phyloP scores from a whole-genome alignment of 2,113 vertebrate genomes.

The Microtus pennsylvanicus region DNA sequence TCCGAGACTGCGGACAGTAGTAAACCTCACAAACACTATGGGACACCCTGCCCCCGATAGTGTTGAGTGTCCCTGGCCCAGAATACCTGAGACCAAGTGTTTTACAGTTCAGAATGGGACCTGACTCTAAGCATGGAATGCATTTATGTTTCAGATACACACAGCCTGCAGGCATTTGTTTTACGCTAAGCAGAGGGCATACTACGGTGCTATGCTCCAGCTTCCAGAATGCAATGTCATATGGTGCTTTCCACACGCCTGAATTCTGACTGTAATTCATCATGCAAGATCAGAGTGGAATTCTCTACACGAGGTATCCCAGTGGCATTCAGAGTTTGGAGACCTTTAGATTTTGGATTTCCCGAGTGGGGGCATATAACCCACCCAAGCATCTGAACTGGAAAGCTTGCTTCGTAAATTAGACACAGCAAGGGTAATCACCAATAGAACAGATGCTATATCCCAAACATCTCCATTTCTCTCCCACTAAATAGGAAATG shows the following conservation, averaged over 20 bases:
- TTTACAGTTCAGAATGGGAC: neutral
- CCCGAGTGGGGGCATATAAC: neutral
- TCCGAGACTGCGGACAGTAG: neutral
- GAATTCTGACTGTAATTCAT: neutral
- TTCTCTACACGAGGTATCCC: neutral
- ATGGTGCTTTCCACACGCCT: neutral
- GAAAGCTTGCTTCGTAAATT: neutral
- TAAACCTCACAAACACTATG: neutral
- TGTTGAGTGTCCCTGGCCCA: neutral
- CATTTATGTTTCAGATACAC: too few species aligned
- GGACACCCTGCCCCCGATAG: rapidly evolving
- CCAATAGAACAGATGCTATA: neutral
- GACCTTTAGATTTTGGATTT: neutral
- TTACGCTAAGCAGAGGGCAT: neutral
- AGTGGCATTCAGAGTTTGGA: neutral
- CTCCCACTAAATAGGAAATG: neutral
- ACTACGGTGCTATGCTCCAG: neutral
- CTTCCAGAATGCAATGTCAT: too few species aligned
- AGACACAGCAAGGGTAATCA: neutral
- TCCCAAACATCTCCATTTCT: neutral
- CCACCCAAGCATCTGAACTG: neutral
- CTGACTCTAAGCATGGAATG: neutral
- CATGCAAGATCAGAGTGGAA: neutral
- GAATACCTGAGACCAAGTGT: neutral
- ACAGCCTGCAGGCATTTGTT: neutral